Percentiles rank a stretch among this genome's conserved stretches.
phyloP scores from a whole-genome alignment of 2,888 invertebrate genomes.

The Chromoteleia sp. region DNA sequence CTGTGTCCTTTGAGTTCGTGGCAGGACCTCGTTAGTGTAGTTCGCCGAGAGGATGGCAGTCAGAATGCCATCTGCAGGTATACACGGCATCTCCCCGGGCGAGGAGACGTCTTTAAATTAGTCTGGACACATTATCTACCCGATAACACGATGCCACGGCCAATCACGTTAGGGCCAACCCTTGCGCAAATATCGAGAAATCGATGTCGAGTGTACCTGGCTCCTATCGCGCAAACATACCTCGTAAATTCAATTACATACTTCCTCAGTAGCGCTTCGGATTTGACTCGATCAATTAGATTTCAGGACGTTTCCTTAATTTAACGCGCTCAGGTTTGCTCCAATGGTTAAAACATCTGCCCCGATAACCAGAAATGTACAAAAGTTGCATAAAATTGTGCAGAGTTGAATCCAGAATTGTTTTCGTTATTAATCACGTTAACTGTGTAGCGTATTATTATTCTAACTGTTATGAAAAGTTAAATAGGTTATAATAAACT shows the following conservation, averaged over 20 bases:
- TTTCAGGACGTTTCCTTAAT: slow-evolving; percentile 41
- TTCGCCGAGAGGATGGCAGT: slow-evolving; percentile 76
- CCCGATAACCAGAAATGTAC: too few relatives aligned
- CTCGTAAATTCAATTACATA: slow-evolving; percentile 71
- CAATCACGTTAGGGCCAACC: slow-evolving; percentile 63
- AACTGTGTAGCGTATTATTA: too few relatives aligned
- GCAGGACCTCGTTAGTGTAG: slow-evolving; percentile 81
- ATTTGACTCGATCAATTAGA: slow-evolving; percentile 56
- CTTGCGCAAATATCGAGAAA: slow-evolving; percentile 69
- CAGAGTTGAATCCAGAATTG: too few relatives aligned
- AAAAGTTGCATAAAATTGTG: too few relatives aligned
- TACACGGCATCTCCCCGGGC: slow-evolving; percentile 70
- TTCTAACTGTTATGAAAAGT: too few relatives aligned
- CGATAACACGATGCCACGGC: slow-evolving; percentile 78
- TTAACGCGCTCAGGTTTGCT: slow-evolving; percentile 6
- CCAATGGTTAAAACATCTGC: too few relatives aligned
- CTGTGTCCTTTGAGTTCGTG: slow-evolving; percentile 81
- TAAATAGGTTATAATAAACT: too few relatives aligned
- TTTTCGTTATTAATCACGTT: too few relatives aligned
- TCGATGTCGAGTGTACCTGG: slow-evolving; percentile 57
- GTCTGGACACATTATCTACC: slow-evolving; percentile 82
- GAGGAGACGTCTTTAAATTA: slow-evolving; percentile 83
- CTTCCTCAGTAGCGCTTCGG: slow-evolving; percentile 58
- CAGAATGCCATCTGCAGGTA: slow-evolving; percentile 78
- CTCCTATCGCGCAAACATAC: slow-evolving; percentile 58